Conservation (phyloP, 2,113 vertebrate species). For the Macaca nemestrina region DNA sequence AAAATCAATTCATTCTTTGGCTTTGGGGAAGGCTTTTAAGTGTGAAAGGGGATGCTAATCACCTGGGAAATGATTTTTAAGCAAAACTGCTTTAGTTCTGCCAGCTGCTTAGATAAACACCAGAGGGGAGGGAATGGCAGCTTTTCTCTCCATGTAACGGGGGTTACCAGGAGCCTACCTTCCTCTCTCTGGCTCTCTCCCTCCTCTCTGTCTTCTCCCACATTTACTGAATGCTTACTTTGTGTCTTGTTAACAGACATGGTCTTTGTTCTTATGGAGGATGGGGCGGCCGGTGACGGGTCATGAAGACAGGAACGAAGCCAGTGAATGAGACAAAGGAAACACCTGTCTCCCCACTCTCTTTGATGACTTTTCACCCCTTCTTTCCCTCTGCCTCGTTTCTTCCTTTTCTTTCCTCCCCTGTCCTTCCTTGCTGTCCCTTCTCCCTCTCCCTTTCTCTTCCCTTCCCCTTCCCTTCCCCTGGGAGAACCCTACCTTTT, state of each 20-base stretch:
- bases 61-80: constrained; percentile 77
- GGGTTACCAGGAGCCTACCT: background rate
- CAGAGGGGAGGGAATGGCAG: background rate
- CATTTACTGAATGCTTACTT: background rate
- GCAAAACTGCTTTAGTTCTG: constrained; percentile 75
- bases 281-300: background rate
- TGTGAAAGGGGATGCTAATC: constrained; percentile 80
- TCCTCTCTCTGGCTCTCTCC: background rate
- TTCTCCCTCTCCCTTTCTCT: background rate
- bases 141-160: background rate
- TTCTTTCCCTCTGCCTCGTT: background rate
- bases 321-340: rapidly evolving
- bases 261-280: background rate
- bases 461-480: background rate
- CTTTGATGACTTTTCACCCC: background rate
- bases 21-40: constrained; percentile 81
- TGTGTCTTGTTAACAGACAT: background rate
- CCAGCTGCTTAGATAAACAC: constrained; percentile 72
- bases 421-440: background rate
- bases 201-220: no score
- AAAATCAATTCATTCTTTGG: constrained; percentile 77
- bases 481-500: background rate
- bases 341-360: no score
- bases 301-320: background rate
- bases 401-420: background rate